These are phyloP conservation scores for Coelopa frigida DNA, from an alignment of 1,140 invertebrate species.

Conservation along the genomic window DNA sequence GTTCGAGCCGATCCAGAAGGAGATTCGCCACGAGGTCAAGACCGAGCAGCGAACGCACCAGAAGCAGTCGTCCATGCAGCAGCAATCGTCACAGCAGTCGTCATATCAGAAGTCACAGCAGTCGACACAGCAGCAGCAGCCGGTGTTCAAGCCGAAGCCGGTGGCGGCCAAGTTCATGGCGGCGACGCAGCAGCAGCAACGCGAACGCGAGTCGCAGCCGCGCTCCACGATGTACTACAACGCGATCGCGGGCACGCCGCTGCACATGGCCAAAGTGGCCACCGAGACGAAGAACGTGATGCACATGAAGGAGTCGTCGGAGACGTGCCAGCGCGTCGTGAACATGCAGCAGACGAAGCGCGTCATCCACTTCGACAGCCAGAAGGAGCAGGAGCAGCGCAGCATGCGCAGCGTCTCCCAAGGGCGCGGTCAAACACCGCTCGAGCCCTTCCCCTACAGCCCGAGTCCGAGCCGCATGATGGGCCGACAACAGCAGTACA, in stretches of 20 bases:
- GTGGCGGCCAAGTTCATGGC: conserved; percentile 41
- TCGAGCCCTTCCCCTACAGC: conserved; percentile 49
- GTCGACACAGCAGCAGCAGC: conserved; percentile 27
- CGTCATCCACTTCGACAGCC: conserved; percentile 58
- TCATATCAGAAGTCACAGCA: conserved; percentile 24
- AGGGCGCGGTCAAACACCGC: conserved; percentile 11
- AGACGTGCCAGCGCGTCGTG: conserved; percentile 55
- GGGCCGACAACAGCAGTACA: conserved; percentile 29
- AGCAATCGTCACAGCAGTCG: conserved; percentile 27
- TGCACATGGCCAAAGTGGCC: conserved; percentile 52
- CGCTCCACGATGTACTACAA: conserved; percentile 49
- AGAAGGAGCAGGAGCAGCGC: conserved; percentile 17
- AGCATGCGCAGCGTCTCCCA: not conserved
- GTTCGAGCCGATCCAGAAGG: conserved; percentile 50
- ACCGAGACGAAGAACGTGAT: conserved; percentile 61
- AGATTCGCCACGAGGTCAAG: conserved; percentile 44
- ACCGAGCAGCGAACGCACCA: conserved; percentile 34
- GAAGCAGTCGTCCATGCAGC: conserved; percentile 23
- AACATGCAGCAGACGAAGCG: conserved; percentile 62
- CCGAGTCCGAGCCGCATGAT: conserved; percentile 40
- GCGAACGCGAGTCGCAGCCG: conserved; percentile 24
- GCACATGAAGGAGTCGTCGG: conserved; percentile 61
- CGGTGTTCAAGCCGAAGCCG: conserved; percentile 47
- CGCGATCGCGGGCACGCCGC: conserved; percentile 49
- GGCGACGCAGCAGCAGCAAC: conserved; percentile 50